Percentiles rank a stretch among this genome's conserved stretches.
Conservation (phyloP, 2,888 invertebrate genomes). For the Watsonalla binaria region DNA sequence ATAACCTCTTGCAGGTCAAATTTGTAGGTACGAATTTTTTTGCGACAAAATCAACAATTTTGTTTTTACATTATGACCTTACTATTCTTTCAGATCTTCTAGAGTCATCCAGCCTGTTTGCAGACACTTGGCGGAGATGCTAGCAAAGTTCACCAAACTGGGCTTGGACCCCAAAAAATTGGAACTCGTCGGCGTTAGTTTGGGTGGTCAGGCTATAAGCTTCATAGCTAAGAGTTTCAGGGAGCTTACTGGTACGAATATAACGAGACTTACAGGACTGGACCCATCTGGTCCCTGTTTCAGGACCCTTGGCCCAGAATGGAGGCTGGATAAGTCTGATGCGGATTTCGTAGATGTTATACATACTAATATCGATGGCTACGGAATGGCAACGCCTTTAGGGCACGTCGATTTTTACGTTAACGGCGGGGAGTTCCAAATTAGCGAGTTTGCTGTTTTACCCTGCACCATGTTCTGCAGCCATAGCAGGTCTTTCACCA, state of each 20-base stretch:
- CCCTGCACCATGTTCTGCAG: conserved; percentile 29
- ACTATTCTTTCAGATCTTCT: conserved; percentile 13
- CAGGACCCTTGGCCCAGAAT: conserved; percentile 15
- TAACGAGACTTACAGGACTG: conserved; percentile 17
- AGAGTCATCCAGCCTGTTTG: conserved; percentile 20
- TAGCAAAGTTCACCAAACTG: conserved; percentile 14
- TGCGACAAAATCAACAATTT: too few relatives aligned
- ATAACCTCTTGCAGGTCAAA: too few relatives aligned
- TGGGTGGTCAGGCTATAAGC: conserved; percentile 25
- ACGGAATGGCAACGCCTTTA: conserved; percentile 19
- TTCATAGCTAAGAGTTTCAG: conserved; percentile 26
- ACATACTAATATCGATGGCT: conserved; percentile 21
- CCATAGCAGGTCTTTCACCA: conserved; percentile 22
- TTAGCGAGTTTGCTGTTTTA: conserved; percentile 25
- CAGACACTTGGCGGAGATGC: conserved; percentile 18
- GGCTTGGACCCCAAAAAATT: conserved; percentile 20
- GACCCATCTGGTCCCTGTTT: conserved; percentile 31
- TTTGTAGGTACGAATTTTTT: too few relatives aligned
- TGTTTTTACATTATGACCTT: too few relatives aligned
- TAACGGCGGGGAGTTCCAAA: conserved; percentile 34
- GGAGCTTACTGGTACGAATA: conserved; percentile 17
- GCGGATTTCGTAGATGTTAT: conserved; percentile 23
- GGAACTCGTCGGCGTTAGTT: conserved; percentile 21
- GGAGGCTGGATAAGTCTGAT: conserved; percentile 21
- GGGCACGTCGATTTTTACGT: conserved; percentile 32